These are phyloP conservation scores for Biston stratarius DNA, from an alignment of 2,888 invertebrate species.

Conservation along the genomic window DNA sequence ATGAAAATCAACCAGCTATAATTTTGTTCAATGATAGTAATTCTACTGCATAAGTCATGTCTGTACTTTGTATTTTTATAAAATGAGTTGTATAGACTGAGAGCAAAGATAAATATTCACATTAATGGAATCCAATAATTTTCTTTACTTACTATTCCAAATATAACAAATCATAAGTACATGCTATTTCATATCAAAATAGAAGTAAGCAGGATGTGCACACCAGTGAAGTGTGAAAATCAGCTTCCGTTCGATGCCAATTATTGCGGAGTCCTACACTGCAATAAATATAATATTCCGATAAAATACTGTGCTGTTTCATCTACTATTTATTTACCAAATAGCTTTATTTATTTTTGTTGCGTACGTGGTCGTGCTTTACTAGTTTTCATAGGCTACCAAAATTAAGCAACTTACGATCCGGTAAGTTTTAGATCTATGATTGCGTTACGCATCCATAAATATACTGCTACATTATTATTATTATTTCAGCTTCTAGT, in stretches of 20 bases:
- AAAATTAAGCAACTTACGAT: too few relatives aligned
- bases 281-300: constrained; percentile 33
- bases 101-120: not conserved
- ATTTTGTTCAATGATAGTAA: not conserved
- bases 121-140: too few relatives aligned
- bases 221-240: constrained; percentile 44
- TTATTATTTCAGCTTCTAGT: too few relatives aligned
- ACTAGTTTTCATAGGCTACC: too few relatives aligned
- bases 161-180: not conserved
- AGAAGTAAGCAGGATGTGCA: constrained; percentile 44
- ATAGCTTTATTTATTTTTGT: not conserved
- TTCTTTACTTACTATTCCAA: not conserved
- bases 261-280: constrained; percentile 39
- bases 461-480: too few relatives aligned
- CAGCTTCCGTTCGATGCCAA: constrained; percentile 52
- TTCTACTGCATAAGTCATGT: not conserved
- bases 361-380: not conserved
- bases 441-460: too few relatives aligned
- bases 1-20: not conserved
- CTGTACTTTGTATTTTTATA: not conserved
- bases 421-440: too few relatives aligned
- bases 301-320: not conserved
- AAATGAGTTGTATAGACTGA: not conserved
- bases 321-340: not conserved
- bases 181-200: constrained; percentile 6